A percentile compares a stretch with the other conserved stretches of the same genome.
These are phyloP conservation scores for Cotesia typhae DNA, from an alignment of 1,140 invertebrate genomes.

Conservation along the genomic window DNA sequence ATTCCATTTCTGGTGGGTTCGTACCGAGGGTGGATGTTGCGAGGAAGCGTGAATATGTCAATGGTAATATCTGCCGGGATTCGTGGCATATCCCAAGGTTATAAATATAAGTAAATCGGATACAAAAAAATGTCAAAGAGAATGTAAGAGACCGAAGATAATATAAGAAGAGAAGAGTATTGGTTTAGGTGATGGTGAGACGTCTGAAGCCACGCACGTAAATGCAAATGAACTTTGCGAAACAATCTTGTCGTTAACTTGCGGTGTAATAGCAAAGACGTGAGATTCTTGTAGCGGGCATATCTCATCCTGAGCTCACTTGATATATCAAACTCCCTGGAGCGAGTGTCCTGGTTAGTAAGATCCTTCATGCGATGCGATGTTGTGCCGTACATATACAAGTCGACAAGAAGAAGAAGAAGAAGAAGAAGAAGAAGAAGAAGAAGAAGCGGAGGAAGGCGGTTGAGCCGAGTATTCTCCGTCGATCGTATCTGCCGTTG, in stretches of 20 bases:
- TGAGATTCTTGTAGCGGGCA: conserved; percentile 32
- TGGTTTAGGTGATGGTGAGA: conserved; percentile 22
- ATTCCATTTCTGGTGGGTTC: too few relatives aligned
- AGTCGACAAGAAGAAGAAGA: too few relatives aligned
- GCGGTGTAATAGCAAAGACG: conserved; percentile 46
- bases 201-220: conserved; percentile 32
- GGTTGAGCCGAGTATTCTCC: too few relatives aligned
- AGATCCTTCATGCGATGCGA: conserved; percentile 1
- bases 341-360: neutral
- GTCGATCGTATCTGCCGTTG: conserved; percentile 25
- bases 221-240: conserved; percentile 51
- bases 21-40: too few relatives aligned
- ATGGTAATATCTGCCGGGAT: too few relatives aligned
- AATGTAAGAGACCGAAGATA: too few relatives aligned
- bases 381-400: neutral
- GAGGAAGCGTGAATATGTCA: too few relatives aligned
- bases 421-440: too few relatives aligned
- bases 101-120: too few relatives aligned
- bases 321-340: conserved; percentile 30
- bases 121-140: too few relatives aligned
- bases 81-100: too few relatives aligned
- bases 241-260: conserved; percentile 50
- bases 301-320: conserved; percentile 29
- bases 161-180: conserved; percentile 16
- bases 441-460: too few relatives aligned